A percentile compares a stretch with the other conserved stretches of the same genome.
Evolutionary conservation across 2,797 vertebrate genomes (phyloP).

Genomic region (Coccyzus lansbergi): DNA sequence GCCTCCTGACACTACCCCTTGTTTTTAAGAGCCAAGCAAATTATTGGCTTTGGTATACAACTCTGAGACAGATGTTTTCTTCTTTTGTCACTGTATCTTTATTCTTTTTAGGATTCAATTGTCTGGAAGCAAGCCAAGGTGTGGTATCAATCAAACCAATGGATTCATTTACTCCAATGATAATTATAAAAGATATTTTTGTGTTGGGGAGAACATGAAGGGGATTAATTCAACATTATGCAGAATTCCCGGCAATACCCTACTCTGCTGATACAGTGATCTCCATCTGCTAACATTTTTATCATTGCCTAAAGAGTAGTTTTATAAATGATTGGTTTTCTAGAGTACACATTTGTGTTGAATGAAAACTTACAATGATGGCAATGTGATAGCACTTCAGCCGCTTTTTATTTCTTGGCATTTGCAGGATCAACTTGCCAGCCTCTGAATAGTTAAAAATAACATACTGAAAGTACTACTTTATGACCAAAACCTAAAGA

Average conservation of each 20-base stretch:
- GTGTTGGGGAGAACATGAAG: background rate
- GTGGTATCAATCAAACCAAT: slow-evolving; percentile 6
- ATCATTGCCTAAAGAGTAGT: background rate
- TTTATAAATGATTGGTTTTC: background rate
- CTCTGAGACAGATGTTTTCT: slow-evolving; percentile 65
- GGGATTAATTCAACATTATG: background rate
- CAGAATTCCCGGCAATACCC: background rate
- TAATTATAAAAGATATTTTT: background rate
- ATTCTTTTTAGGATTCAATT: slow-evolving; percentile 45
- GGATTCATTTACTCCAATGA: background rate
- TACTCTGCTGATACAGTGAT: background rate
- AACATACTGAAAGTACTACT: background rate
- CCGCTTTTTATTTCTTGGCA: background rate
- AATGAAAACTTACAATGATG: background rate
- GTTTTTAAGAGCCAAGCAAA: background rate
- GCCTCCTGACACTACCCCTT: background rate
- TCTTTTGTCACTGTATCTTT: background rate
- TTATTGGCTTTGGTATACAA: background rate
- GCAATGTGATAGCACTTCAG: background rate
- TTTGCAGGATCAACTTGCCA: slow-evolving; percentile 34
- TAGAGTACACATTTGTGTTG: background rate
- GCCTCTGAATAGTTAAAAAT: slow-evolving; percentile 25
- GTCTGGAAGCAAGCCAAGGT: slow-evolving; percentile 44
- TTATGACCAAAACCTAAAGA: background rate
- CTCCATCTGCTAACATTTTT: background rate